A percentile compares a stretch with the other conserved stretches of the same genome.
These are phyloP conservation scores for Hemibagrus guttatus DNA, from an alignment of 2,797 vertebrate genomes.

Conservation along the genomic window DNA sequence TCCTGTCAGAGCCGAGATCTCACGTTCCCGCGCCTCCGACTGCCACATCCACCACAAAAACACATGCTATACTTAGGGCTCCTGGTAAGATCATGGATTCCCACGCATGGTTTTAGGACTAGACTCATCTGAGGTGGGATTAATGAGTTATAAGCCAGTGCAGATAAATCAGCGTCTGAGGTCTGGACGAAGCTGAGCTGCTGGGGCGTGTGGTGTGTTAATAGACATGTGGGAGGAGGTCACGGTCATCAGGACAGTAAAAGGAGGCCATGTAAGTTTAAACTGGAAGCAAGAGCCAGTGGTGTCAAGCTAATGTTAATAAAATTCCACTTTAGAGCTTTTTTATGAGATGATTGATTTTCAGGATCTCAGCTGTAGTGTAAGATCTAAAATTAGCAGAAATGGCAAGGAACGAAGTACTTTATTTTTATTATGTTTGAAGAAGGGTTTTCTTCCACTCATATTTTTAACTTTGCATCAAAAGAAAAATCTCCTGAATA, in stretches of 20 bases:
- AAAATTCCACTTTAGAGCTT: background rate
- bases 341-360: background rate
- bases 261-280: background rate
- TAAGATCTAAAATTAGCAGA: background rate
- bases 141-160: conserved; percentile 26
- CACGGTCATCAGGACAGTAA: background rate
- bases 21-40: conserved; percentile 35
- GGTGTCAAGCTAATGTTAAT: background rate
- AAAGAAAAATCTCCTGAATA: background rate
- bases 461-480: background rate
- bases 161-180: conserved; percentile 37
- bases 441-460: background rate
- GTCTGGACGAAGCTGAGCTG: conserved; percentile 24
- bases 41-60: conserved; percentile 30
- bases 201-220: conserved; percentile 3
- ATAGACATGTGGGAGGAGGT: background rate
- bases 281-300: background rate
- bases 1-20: conserved; percentile 23
- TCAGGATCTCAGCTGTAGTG: background rate
- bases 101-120: conserved; percentile 41
- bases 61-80: conserved; percentile 37
- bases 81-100: conserved; percentile 44
- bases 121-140: conserved; percentile 28
- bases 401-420: background rate
- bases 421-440: background rate